Conservation (phyloP, 2,113 vertebrate species). For the Ammodytes marinus region DNA sequence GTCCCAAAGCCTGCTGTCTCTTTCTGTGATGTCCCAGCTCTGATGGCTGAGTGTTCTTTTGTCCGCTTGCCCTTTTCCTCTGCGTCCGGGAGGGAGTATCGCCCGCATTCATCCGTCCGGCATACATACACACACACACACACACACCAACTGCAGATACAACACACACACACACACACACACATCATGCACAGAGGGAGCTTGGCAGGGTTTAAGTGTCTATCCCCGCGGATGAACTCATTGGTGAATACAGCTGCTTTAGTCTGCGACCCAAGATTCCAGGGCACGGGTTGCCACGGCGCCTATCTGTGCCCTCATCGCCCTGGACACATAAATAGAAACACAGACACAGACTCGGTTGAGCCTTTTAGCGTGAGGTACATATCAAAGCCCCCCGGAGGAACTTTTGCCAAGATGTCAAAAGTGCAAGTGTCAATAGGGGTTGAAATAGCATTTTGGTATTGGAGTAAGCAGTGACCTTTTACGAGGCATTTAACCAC, state of each 20-base stretch:
- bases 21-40: slow-evolving; percentile 20
- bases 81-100: slow-evolving; percentile 57
- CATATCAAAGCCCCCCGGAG: slow-evolving; percentile 8
- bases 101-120: slow-evolving; percentile 9
- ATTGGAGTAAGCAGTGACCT: slow-evolving; percentile 44
- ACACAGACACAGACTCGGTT: slow-evolving; percentile 39
- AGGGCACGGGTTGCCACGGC: slow-evolving; percentile 50
- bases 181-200: background rate
- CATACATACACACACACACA: slow-evolving; percentile 4
- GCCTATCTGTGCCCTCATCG: slow-evolving; percentile 59
- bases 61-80: slow-evolving; percentile 71
- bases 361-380: background rate
- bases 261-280: slow-evolving; percentile 78
- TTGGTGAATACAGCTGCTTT: slow-evolving; percentile 84
- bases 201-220: slow-evolving; percentile 46
- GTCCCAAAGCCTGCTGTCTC: slow-evolving; percentile 46
- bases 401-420: slow-evolving; percentile 50
- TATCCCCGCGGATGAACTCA: slow-evolving; percentile 75
- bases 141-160: slow-evolving; percentile 5
- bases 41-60: slow-evolving; percentile 36
- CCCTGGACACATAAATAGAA: slow-evolving; percentile 74
- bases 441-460: background rate
- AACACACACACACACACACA: slow-evolving; percentile 11
- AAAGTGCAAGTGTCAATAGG: slow-evolving; percentile 28
- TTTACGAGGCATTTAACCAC: slow-evolving; percentile 59